These are phyloP conservation scores for Geophilus truncorum DNA, from an alignment of 2,888 invertebrate species.

Conservation along the genomic window DNA sequence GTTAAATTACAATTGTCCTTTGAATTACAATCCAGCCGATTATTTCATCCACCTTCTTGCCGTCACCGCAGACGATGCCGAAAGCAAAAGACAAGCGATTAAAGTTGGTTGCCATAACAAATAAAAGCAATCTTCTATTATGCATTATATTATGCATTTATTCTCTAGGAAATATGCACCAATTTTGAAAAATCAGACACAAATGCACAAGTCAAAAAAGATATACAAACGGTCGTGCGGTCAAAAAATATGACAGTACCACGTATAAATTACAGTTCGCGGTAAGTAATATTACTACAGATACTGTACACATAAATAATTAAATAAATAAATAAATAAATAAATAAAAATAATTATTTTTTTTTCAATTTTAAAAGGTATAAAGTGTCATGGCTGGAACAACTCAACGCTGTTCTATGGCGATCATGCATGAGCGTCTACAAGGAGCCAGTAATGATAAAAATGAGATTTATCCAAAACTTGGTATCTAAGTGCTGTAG, in stretches of 20 bases:
- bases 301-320: too few relatives aligned
- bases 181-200: constrained; percentile 43
- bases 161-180: constrained; percentile 44
- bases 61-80: constrained; percentile 49
- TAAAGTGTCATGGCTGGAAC: constrained; percentile 76
- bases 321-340: not conserved
- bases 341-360: not conserved
- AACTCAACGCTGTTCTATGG: constrained; percentile 84
- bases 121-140: not conserved
- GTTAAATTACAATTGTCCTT: constrained; percentile 47
- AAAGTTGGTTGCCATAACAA: not conserved
- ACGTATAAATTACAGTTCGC: not conserved
- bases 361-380: too few relatives aligned
- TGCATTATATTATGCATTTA: not conserved
- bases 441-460: constrained; percentile 84
- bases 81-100: constrained; percentile 42
- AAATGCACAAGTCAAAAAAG: constrained; percentile 28
- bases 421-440: constrained; percentile 81
- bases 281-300: too few relatives aligned
- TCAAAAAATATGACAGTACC: not conserved
- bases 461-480: constrained; percentile 82
- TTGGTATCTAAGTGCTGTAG: constrained; percentile 59
- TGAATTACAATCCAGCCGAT: constrained; percentile 53
- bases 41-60: constrained; percentile 53
- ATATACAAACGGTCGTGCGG: not conserved